phyloP scores from a whole-genome alignment of 2,113 vertebrate species.

The Brachyhypopomus occidentalis region DNA sequence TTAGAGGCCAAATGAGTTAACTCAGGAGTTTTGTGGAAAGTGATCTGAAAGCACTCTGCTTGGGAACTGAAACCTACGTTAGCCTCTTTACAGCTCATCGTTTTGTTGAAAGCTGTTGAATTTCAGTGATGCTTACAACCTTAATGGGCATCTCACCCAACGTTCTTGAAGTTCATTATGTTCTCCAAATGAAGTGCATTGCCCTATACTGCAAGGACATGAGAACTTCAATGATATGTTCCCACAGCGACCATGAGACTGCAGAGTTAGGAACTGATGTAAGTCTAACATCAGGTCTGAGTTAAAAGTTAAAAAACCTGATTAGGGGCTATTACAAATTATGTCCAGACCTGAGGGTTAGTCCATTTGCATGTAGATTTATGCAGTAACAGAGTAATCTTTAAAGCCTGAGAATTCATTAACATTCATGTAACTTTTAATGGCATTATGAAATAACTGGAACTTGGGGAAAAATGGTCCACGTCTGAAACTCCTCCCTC shows the following conservation, averaged over 20 bases:
- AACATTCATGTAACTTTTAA: neutral
- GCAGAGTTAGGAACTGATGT: no score
- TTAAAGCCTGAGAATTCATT: neutral
- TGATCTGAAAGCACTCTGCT: neutral
- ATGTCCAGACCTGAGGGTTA: neutral
- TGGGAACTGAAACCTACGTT: neutral
- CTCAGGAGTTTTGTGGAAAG: conserved; percentile 6
- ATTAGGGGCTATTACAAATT: neutral
- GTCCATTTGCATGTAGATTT: neutral
- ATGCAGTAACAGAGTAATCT: neutral
- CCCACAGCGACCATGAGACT: neutral
- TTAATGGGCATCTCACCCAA: neutral
- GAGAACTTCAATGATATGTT: neutral
- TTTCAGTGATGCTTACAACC: neutral
- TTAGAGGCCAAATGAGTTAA: neutral
- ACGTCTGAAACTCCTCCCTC: no score
- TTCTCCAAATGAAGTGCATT: neutral
- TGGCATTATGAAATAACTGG: no score
- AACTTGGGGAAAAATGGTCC: no score
- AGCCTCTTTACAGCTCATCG: neutral
- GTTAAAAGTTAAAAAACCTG: neutral
- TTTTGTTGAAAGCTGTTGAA: neutral
- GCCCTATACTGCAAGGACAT: neutral
- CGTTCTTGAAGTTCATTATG: neutral
- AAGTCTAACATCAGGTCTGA: neutral